These are phyloP conservation scores for Pectinophora gossypiella DNA, from an alignment of 1,140 invertebrate species.

Conservation along the genomic window DNA sequence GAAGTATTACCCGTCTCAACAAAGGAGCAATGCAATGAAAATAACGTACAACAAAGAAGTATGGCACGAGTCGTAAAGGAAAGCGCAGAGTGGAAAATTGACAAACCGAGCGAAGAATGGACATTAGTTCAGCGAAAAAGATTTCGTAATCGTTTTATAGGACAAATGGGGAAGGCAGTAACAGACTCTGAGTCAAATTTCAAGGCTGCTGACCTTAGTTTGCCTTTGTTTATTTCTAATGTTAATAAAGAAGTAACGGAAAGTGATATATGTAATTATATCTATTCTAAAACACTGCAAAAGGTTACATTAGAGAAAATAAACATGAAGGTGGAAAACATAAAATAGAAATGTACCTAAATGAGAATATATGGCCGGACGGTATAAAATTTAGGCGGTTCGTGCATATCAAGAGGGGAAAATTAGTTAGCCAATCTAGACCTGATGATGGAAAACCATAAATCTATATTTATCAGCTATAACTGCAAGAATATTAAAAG, in stretches of 20 bases:
- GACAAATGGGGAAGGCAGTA: neutral
- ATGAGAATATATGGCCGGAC: slow-evolving; percentile 1
- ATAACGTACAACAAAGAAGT: neutral
- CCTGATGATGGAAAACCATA: neutral
- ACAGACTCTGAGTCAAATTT: neutral
- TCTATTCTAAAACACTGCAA: neutral
- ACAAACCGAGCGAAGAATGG: neutral
- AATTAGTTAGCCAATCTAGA: neutral
- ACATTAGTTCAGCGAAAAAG: neutral
- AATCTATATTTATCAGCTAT: neutral
- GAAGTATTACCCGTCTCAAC: neutral
- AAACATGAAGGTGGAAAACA: neutral
- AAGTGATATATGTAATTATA: neutral
- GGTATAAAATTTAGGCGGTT: slow-evolving; percentile 3
- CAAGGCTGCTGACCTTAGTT: slow-evolving; percentile 1
- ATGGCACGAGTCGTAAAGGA: neutral
- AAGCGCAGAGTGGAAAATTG: neutral
- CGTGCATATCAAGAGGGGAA: neutral
- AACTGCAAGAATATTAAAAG: slow-evolving; percentile 5
- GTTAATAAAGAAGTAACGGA: neutral
- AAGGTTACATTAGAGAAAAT: neutral
- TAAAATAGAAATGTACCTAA: neutral
- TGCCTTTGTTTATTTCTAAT: neutral
- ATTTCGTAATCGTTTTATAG: neutral
- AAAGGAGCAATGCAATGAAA: neutral